These are phyloP conservation scores for Gouania willdenowi DNA, from an alignment of 2,797 vertebrate genomes.

Conservation along the genomic window DNA sequence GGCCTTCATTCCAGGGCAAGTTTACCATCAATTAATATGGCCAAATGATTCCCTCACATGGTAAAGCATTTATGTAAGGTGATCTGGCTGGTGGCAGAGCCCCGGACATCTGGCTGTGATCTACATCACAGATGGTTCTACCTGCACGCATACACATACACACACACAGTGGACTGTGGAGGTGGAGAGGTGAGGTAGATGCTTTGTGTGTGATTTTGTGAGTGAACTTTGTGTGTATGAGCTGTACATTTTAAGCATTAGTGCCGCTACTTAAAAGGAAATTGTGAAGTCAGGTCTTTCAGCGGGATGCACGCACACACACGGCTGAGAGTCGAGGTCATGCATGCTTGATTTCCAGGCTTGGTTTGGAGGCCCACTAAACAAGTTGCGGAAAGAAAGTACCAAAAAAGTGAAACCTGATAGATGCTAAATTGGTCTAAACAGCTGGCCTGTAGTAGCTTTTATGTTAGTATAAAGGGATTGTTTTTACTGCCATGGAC, in stretches of 20 bases:
- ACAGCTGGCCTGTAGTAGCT: not conserved
- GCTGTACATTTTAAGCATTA: constrained; percentile 25
- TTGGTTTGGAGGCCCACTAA: constrained; percentile 20
- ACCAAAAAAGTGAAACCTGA: not conserved
- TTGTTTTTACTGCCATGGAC: no score
- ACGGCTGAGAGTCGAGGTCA: constrained; percentile 41
- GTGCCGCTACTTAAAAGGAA: constrained; percentile 45
- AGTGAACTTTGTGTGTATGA: constrained; percentile 19
- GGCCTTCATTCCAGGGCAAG: constrained; percentile 82
- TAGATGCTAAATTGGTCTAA: not conserved
- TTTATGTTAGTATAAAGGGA: no score
- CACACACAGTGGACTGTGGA: constrained; percentile 24
- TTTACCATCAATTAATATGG: constrained; percentile 93
- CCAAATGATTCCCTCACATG: constrained; percentile 91
- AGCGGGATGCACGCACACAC: constrained; percentile 21
- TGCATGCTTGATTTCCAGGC: constrained; percentile 42
- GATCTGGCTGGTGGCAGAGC: constrained; percentile 74
- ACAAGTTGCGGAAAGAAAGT: not conserved
- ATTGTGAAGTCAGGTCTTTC: constrained; percentile 36
- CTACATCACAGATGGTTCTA: constrained; percentile 80
- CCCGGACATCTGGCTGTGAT: constrained; percentile 80
- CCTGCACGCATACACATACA: constrained; percentile 64
- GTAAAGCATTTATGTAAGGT: constrained; percentile 88
- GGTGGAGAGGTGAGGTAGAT: constrained; percentile 38
- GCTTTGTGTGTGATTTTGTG: constrained; percentile 27